Evolutionary conservation across 37 sponge, comb jelly and placozoan species (phyloP), one percentile per base, ranked within the genome.

Genomic region (Ianthella basta): DNA sequence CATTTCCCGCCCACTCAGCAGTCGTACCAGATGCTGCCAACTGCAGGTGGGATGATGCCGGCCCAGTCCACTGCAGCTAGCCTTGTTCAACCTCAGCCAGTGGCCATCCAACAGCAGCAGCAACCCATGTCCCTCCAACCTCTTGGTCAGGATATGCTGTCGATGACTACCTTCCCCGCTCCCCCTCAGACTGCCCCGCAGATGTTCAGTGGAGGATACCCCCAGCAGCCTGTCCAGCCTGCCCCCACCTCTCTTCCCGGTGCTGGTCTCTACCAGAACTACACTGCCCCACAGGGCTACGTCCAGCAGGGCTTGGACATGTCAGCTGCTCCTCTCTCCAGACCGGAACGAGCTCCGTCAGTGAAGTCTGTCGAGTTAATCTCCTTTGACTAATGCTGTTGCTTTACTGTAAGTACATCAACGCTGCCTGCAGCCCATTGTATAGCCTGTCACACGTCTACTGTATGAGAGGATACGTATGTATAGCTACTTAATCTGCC

Each of bases 281-380:
- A n/a, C 34, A 32, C 33, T 69, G 70, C 8, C 3, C 33, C 34
- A 3, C 33, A 32, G 33, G 35, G 70, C 29, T 18, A 18, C 19
- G 6, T 1, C 34, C 18, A 35, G 34, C 27, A 61, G 4, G 63
- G 63, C 3, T 4, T 23, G 27, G 63, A 27, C n/a, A 2, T 18
- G 35, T 34, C 29, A 1, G 34, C 35, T 30, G 34, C 33, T 30
- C 33, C 70, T 2, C 29, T 69, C 15, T 35, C 70, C 29, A 69
- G 70, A 6, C 12, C 35, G 1, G 70, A 69, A 1, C 70, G 70
- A 32, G 12, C 70, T 18, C 29, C 34, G 33, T 69, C 70, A 1
- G 24, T 40, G 78, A 75, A 75, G 53, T 75, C 78, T 39, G 78
- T 75, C 3, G 78, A 75, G 10, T 50, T 75, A 4, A 75, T 75